Conservation (phyloP, 2,888 invertebrate species). For the Chymomyza procnemis region DNA sequence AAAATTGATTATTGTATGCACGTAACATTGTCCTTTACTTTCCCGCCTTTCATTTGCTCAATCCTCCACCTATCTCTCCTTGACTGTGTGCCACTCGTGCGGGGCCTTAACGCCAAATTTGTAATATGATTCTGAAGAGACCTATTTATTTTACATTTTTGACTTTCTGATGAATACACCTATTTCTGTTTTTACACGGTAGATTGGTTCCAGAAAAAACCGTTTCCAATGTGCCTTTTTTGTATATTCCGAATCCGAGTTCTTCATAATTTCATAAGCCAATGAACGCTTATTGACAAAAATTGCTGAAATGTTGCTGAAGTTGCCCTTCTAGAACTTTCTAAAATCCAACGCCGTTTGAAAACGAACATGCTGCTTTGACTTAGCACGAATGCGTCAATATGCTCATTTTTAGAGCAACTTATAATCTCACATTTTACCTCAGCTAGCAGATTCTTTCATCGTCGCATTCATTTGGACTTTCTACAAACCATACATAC, state of each 20-base stretch:
- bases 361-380: slow-evolving; percentile 99
- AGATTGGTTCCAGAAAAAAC: too few species aligned
- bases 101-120: too few species aligned
- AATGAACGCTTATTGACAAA: slow-evolving; percentile 94
- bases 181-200: too few species aligned
- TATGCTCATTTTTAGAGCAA: slow-evolving; percentile 90
- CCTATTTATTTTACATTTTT: too few species aligned
- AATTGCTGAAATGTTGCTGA: slow-evolving; percentile 93
- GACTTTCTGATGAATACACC: too few species aligned
- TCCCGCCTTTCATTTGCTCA: too few species aligned
- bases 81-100: too few species aligned
- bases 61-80: too few species aligned
- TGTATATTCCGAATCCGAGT: slow-evolving; percentile 83
- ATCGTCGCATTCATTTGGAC: slow-evolving; percentile 84
- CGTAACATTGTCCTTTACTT: too few species aligned
- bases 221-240: slow-evolving; percentile 85
- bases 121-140: too few species aligned
- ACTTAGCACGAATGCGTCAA: slow-evolving; percentile 98
- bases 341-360: slow-evolving; percentile 95
- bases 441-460: slow-evolving; percentile 92
- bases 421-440: slow-evolving; percentile 98
- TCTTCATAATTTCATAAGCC: slow-evolving; percentile 85
- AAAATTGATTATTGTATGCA: too few species aligned
- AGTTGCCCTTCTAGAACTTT: slow-evolving; percentile 99
- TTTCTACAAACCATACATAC: slow-evolving; percentile 90